A percentile compares a stretch with the other conserved stretches of the same genome.
Conservation (phyloP, 2,797 vertebrate genomes). For the Hydrolagus colliei region DNA sequence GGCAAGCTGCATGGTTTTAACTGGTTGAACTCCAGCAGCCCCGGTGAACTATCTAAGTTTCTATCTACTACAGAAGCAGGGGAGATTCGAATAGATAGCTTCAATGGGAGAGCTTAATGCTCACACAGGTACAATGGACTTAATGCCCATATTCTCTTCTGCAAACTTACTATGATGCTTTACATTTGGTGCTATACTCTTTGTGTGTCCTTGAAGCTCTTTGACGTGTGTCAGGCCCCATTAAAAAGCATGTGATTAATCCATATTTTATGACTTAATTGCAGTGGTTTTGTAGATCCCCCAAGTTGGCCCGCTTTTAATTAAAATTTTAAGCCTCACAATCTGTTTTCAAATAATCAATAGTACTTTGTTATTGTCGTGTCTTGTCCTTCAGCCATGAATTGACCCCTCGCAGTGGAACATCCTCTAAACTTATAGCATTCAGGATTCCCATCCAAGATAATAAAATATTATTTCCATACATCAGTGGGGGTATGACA, state of each 20-base stretch:
- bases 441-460: background rate
- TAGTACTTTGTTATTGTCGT: background rate
- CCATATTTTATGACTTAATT: conserved; percentile 7
- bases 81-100: no score
- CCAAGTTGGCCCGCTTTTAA: background rate
- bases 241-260: background rate
- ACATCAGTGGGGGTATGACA: background rate
- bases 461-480: no score
- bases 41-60: no score
- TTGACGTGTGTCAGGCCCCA: background rate
- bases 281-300: background rate
- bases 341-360: background rate
- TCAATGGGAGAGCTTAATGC: no score
- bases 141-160: no score
- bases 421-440: background rate
- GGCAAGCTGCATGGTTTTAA: no score
- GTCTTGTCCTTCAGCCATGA: background rate
- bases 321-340: background rate
- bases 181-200: background rate
- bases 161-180: background rate
- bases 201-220: background rate
- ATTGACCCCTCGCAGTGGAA: background rate
- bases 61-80: no score
- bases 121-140: no score
- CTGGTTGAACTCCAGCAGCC: no score